These are phyloP conservation scores for Dendrophyllia cribrosa DNA, from an alignment of 64 coral and sea anemone genomes.

Conservation along the genomic window DNA sequence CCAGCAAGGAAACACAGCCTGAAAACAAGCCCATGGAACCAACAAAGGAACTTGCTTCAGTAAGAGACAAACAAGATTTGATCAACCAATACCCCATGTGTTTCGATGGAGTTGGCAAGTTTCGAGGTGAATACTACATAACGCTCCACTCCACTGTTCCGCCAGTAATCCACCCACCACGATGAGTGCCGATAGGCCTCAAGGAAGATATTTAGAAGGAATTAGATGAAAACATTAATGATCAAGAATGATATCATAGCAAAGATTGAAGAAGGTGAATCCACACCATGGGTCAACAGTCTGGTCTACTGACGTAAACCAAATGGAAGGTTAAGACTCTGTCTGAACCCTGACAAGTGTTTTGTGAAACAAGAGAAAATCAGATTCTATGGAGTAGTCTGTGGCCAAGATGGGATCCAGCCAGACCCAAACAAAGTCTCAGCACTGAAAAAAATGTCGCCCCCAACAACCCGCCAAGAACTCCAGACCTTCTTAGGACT, in stretches of 20 bases:
- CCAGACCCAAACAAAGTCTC: slow-evolving; percentile 35
- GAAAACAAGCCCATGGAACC: neutral
- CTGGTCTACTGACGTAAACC: slow-evolving; percentile 31
- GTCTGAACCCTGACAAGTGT: slow-evolving; percentile 42
- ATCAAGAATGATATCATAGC: slow-evolving; percentile 38
- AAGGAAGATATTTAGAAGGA: slow-evolving; percentile 43
- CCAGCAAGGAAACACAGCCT: neutral
- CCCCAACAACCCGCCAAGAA: slow-evolving; percentile 24
- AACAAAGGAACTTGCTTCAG: neutral
- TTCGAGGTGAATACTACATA: slow-evolving; percentile 55
- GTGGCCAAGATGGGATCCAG: slow-evolving; percentile 8
- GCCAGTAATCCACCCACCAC: slow-evolving; percentile 44
- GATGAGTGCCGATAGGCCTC: slow-evolving; percentile 23
- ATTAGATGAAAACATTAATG: slow-evolving; percentile 25
- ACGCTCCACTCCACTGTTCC: slow-evolving; percentile 20
- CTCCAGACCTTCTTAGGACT: slow-evolving; percentile 28
- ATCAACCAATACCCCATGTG: slow-evolving; percentile 37
- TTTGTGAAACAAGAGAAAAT: slow-evolving; percentile 40
- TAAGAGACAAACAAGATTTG: neutral
- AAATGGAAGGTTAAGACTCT: slow-evolving; percentile 48
- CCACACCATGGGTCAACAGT: slow-evolving; percentile 55
- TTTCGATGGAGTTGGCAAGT: slow-evolving; percentile 54
- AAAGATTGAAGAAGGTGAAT: slow-evolving; percentile 50
- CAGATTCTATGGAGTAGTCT: slow-evolving; percentile 32
- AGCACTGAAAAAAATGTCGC: slow-evolving; percentile 18